Evolutionary conservation across 1,140 invertebrate genomes (phyloP), one percentile per base, ranked within the genome.

Genomic region (Drosophila nikananu): DNA sequence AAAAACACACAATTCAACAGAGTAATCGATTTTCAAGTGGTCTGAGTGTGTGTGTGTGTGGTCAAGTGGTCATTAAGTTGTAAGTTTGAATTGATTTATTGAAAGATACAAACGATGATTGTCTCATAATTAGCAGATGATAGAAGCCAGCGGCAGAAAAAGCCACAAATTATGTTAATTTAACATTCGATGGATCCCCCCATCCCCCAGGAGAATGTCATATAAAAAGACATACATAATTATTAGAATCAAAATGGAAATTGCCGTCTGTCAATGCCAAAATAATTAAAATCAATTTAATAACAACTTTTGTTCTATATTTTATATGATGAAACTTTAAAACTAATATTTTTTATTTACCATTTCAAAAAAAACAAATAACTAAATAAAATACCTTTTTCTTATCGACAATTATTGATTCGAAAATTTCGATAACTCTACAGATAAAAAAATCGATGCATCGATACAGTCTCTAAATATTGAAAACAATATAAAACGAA

Each of bases 51-150:
- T 60, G n/a, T n/a, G 27, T 61, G 59, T 23, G 46, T 62, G 60
- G 60, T 42, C 60, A 67, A 68, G 66, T 73, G 70, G 64, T 68
- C 70, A 73, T 73, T 73, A 68, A 51, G 54, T 73, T 73, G 44
- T 73, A 41, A 44, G 32, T 54, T 52, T n/a, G 35, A 64, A 73
- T 73, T 68, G 70, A 73, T 68, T 49, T 73, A 68, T 73, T 68
- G 64, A 58, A 64, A 68, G 52, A 57, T 21, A 25, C 60, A 48
- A 44, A 70, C 55, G 46, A 70, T 71, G 30, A 70, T 59, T 71
- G 39, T 46, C 60, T 78, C 62, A 65, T 78, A 78, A 77, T 44
- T 68, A 68, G 48, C 60, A 57, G 19, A 58, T 41, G 19, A 58
- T 58, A 58, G 55, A 41, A 51, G 19, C 59, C n/a, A 52, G 27